These are phyloP conservation scores for Onychostruthus taczanowskii DNA, from an alignment of 2,113 vertebrate genomes.

Conservation along the genomic window DNA sequence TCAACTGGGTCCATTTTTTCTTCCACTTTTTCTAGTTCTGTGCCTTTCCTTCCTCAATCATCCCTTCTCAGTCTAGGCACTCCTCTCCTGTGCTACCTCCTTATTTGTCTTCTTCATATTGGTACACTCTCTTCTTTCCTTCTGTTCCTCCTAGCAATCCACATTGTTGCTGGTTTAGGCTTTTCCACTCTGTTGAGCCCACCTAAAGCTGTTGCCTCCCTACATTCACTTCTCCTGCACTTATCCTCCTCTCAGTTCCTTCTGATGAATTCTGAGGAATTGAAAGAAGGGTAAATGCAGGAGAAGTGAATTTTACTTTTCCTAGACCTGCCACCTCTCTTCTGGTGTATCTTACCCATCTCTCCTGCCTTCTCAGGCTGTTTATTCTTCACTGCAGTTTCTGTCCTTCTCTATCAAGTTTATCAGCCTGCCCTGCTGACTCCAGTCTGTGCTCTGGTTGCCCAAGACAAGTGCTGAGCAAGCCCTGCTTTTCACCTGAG, in stretches of 20 bases:
- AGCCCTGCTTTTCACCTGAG: neutral
- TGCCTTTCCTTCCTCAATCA: neutral
- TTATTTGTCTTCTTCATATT: neutral
- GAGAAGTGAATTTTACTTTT: neutral
- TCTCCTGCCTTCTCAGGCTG: neutral
- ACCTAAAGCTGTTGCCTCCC: too few species aligned
- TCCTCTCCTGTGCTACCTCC: neutral
- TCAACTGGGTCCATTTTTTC: neutral
- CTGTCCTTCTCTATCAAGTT: neutral
- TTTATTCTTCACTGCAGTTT: neutral
- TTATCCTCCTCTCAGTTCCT: too few species aligned
- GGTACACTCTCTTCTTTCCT: neutral
- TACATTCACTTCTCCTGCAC: too few species aligned
- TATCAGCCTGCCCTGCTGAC: neutral
- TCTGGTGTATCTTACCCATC: neutral
- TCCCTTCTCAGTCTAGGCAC: neutral
- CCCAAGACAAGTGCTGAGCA: neutral
- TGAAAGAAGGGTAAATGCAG: neutral
- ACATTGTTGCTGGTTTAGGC: too few species aligned
- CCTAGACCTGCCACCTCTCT: neutral
- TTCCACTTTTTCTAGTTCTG: neutral
- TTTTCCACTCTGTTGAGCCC: too few species aligned
- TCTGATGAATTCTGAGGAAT: neutral
- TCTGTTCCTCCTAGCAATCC: too few species aligned
- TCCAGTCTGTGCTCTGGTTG: neutral